Evolutionary conservation across 2,888 invertebrate species (phyloP), one percentile per base, ranked within the genome.

Genomic region (Keiferia lycopersicella): DNA sequence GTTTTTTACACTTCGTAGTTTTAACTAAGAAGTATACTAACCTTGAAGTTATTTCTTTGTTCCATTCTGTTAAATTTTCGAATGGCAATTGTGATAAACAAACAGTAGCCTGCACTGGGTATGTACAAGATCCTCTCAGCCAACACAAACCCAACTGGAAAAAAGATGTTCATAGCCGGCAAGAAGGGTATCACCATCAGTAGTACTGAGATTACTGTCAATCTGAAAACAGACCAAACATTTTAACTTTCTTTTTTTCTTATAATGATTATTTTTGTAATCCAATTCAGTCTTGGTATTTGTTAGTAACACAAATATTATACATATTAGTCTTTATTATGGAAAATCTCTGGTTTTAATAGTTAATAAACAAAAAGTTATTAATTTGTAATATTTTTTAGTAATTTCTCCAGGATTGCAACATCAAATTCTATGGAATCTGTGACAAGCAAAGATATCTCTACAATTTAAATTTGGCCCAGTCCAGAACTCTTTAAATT

Each of bases 131-230:
- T 94, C 75, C 98, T 93, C 86, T 98, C 98, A 38, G 98, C 98
- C 51, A 98, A 92, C 1, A 98, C 97, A 91, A 98, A 98, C 0
- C 98, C 98, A 39, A 98, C 97, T 66, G 94, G 95, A 79, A 96
- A 95, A 73, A 97, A 93, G 51, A 98, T 80, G 85, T 98, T 98
- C 64, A 95, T 93, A 0, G 97, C 97, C 26, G 98, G 98, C 65
- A 98, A 82, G 85, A 97, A 98, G 64, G 98, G 95, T 70, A 97
- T 84, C 2, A 95, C 80, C 56, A 95, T 82, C 59, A 96, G 80
- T 60, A 93, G 88, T 61, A 95, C 70, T 56, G 93, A 93, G 80
- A 96, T 88, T 62, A 93, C 76, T 22, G 91, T 74, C 51, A 84
- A 76, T 74, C 95, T 95, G 88, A 57, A 92, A 93, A 48, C 3